phyloP scores from a whole-genome alignment of 2,113 vertebrate genomes.

The Sylvietta virens region DNA sequence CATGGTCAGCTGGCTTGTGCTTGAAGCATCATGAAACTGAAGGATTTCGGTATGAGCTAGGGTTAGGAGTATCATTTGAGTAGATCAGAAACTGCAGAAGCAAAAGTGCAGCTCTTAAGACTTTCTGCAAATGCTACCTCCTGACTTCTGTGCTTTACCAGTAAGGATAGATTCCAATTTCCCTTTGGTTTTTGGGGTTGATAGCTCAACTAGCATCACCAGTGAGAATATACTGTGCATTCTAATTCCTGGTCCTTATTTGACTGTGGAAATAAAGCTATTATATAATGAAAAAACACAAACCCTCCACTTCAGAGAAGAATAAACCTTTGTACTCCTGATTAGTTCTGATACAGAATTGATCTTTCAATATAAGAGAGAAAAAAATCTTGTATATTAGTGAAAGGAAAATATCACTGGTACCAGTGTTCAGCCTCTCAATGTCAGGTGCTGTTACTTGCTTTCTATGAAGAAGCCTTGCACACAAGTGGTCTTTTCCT shows the following conservation, averaged over 20 bases:
- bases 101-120: neutral
- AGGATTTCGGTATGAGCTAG: neutral
- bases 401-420: neutral
- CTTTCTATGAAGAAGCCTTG: neutral
- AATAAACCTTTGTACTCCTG: neutral
- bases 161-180: neutral
- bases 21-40: neutral
- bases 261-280: neutral
- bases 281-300: neutral
- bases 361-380: neutral
- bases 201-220: rapidly evolving
- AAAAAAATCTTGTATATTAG: neutral
- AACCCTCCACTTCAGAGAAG: neutral
- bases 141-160: neutral
- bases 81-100: neutral
- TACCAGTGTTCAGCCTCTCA: neutral
- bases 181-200: neutral
- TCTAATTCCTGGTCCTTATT: neutral
- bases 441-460: neutral
- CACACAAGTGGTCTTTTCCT: neutral
- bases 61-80: neutral
- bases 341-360: neutral
- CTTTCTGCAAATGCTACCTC: neutral
- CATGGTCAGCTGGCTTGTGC: neutral
- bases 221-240: neutral